Evolutionary conservation across 2,113 vertebrate species (phyloP), one percentile per base, ranked within the genome.

Genomic region (Butorides virescens): DNA sequence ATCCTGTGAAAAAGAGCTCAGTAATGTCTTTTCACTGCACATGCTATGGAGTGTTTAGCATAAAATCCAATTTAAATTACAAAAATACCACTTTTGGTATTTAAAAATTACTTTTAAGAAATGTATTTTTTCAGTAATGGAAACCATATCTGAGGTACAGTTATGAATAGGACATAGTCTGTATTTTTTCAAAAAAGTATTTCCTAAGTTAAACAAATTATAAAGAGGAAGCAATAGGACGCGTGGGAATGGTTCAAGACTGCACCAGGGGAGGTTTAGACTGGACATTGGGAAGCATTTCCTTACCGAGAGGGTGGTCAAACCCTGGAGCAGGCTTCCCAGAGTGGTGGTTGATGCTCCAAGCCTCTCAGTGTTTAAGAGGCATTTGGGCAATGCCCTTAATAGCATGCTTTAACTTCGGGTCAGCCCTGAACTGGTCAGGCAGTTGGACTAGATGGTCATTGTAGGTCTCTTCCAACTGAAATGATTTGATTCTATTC

Each of bases 291-390:
- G 42, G 42, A 44, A 44, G 42, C 42, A 44, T 44, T 44, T 44
- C 42, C 15, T 44, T 44, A 44, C 42, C 15, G 15, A 44, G 42
- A 44, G 15, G 42, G 42, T 44, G 42, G 42, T 44, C 42, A 44
- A 44, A 44, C 42, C 42, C 42, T 44, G 42, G 42, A 44, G 42
- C 42, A 44, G 42, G 42, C 42, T 15, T 44, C 42, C 42, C 42
- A 44, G 42, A 44, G 46, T 55, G 0, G 0, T 16, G 12, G 22
- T 37, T 26, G 3, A 47, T 30, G 30, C 30, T 26, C 13, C 6
- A 62, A 62, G 23, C n/a, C 21, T 13, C 26, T 30, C 42, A 26
- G 52, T 47, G 10, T 58, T 66, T 30, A 37, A 13, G 39, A 62
- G 9, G 9, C 58, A 9, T 42, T 79, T 44, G 76, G 37, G n/a